phyloP scores from a whole-genome alignment of 2,888 invertebrate genomes.

The Hydraecia micacea region DNA sequence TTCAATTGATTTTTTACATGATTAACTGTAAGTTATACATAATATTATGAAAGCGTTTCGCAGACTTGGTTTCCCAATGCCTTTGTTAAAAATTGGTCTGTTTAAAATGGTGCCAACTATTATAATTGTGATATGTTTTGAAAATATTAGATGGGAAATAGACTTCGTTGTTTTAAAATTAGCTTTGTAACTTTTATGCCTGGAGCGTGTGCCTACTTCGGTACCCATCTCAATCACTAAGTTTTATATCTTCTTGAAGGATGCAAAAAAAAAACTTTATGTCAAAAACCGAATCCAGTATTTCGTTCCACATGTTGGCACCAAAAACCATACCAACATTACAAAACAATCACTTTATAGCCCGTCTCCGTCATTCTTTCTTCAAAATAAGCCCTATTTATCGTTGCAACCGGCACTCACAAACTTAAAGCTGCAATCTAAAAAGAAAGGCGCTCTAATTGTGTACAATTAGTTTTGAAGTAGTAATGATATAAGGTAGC shows the following conservation, averaged over 20 bases:
- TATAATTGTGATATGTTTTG: slow-evolving; percentile 59
- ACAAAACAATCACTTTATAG: not conserved
- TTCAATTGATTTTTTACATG: slow-evolving; percentile 67
- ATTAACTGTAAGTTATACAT: slow-evolving; percentile 66
- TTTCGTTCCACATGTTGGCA: slow-evolving; percentile 5
- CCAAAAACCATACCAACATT: slow-evolving; percentile 16
- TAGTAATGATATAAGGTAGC: slow-evolving; percentile 64
- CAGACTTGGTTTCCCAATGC: slow-evolving; percentile 62
- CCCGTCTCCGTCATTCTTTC: slow-evolving; percentile 22
- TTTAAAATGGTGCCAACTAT: slow-evolving; percentile 54
- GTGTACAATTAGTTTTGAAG: slow-evolving; percentile 62
- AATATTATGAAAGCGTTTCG: slow-evolving; percentile 66
- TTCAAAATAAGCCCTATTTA: slow-evolving; percentile 52
- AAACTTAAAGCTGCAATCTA: slow-evolving; percentile 51
- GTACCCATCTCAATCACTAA: not conserved
- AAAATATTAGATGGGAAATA: slow-evolving; percentile 54
- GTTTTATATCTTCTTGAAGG: not conserved
- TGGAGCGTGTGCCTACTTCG: not conserved
- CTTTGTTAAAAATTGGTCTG: slow-evolving; percentile 67
- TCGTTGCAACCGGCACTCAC: slow-evolving; percentile 35
- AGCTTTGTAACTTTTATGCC: slow-evolving; percentile 47
- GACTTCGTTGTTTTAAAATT: slow-evolving; percentile 46
- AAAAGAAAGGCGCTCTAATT: slow-evolving; percentile 59
- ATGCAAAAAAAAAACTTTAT: not conserved
- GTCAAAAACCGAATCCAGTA: slow-evolving; percentile 9